Percentiles rank a stretch among this genome's conserved stretches.
These are phyloP conservation scores for Tragelaphus strepsiceros DNA, from an alignment of 2,113 vertebrate species.

Conservation along the genomic window DNA sequence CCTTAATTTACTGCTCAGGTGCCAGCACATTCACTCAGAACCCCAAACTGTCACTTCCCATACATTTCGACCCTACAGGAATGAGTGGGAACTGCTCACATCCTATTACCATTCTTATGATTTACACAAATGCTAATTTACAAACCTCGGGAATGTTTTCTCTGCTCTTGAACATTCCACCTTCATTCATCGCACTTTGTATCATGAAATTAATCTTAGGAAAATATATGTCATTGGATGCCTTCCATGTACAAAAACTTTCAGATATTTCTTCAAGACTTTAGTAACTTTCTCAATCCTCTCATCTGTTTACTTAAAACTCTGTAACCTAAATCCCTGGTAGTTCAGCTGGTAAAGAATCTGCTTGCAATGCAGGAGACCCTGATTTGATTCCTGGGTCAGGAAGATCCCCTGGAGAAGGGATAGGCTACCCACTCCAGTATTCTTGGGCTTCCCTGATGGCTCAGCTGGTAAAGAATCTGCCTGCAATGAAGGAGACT, in stretches of 20 bases:
- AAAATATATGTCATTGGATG: background rate
- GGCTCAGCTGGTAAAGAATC: background rate
- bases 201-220: background rate
- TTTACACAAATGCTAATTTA: background rate
- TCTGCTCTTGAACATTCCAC: background rate
- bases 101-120: rapidly evolving
- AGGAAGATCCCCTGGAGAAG: background rate
- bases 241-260: background rate
- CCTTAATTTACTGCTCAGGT: background rate
- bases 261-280: background rate
- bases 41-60: background rate
- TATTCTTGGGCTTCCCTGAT: background rate
- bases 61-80: background rate
- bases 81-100: background rate
- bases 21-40: background rate
- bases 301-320: background rate
- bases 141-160: background rate
- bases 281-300: background rate
- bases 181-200: background rate
- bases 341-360: background rate
- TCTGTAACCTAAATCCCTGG: background rate
- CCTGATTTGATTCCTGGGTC: background rate
- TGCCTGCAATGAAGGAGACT: background rate
- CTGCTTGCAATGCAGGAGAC: background rate
- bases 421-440: background rate